These are phyloP conservation scores for Poeciliopsis turneri DNA, from an alignment of 2,797 vertebrate genomes.

Conservation along the genomic window DNA sequence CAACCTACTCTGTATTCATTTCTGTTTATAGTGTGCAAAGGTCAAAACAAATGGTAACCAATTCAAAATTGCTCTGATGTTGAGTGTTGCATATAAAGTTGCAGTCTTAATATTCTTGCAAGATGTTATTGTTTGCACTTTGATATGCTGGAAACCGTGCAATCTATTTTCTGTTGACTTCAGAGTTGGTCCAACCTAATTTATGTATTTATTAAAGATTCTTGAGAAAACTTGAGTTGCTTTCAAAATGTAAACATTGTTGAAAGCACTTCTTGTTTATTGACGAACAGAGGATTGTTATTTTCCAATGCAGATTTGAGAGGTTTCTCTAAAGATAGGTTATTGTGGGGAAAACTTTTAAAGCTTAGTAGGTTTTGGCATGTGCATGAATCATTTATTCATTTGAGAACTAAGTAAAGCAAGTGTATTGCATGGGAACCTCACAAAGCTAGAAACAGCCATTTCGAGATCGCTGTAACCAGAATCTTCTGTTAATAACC, in stretches of 20 bases:
- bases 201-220: background rate
- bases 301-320: background rate
- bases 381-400: background rate
- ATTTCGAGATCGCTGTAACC: background rate
- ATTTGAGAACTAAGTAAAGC: background rate
- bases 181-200: background rate
- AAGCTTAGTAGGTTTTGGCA: background rate
- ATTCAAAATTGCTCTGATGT: background rate
- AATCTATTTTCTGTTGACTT: background rate
- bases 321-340: background rate
- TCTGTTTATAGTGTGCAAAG: background rate
- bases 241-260: background rate
- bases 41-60: background rate
- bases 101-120: background rate
- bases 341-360: background rate
- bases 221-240: background rate
- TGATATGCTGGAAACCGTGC: background rate
- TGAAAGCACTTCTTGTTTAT: background rate
- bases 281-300: background rate
- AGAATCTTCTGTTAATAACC: background rate
- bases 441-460: background rate
- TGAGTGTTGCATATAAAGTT: background rate
- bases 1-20: background rate
- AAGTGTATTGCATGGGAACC: background rate
- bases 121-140: background rate